Conservation (phyloP, 92 coral and sea anemone species). For the Palythoa grandiflora region DNA sequence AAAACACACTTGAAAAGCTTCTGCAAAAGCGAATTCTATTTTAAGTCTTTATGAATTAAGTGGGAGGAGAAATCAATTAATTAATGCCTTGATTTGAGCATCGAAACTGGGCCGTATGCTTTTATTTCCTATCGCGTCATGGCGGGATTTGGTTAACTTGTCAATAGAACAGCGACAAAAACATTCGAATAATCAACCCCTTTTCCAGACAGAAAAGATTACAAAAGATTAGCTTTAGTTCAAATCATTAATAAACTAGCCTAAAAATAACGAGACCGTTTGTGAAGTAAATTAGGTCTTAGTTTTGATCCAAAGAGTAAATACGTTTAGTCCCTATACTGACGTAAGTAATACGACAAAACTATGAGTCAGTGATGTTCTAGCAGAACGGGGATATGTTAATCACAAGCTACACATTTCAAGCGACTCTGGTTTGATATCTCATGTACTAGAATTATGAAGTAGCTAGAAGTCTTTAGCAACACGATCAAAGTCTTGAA, state of each 20-base stretch:
- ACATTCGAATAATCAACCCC: conserved; percentile 1
- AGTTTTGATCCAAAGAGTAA: background rate
- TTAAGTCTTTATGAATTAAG: background rate
- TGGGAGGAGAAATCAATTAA: conserved; percentile 4
- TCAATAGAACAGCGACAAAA: background rate
- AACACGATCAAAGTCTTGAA: background rate
- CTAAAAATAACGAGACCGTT: background rate
- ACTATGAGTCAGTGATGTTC: background rate
- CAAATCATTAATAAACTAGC: background rate
- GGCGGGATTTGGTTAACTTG: conserved; percentile 4
- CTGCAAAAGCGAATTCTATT: background rate
- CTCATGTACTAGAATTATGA: background rate
- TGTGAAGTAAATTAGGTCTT: background rate
- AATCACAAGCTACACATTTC: background rate
- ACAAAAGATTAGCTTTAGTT: conserved; percentile 14
- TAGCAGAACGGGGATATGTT: background rate
- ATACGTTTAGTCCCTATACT: background rate
- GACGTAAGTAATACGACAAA: background rate
- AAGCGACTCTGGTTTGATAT: background rate
- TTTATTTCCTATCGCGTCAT: background rate
- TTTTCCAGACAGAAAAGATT: conserved; percentile 34
- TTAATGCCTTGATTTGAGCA: background rate
- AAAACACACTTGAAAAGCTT: background rate
- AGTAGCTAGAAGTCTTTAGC: background rate
- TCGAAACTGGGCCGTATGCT: background rate